phyloP scores from a whole-genome alignment of 2,113 vertebrate species.

The Pedetes capensis region DNA sequence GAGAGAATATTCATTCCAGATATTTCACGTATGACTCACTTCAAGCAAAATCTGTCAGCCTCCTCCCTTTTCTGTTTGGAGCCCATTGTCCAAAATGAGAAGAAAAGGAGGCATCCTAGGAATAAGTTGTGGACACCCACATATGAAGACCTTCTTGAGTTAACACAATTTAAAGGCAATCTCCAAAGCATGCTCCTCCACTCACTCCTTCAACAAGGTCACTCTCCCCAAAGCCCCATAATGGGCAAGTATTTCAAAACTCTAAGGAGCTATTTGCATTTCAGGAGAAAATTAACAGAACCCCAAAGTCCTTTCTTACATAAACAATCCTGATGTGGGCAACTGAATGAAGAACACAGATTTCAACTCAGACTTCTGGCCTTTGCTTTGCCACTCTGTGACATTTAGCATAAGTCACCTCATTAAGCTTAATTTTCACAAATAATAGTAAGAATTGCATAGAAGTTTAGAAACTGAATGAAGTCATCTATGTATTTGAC shows the following conservation, averaged over 20 bases:
- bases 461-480: background rate
- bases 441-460: background rate
- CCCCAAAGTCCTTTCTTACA: background rate
- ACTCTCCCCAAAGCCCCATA: background rate
- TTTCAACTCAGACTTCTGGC: background rate
- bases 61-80: background rate
- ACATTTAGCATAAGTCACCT: background rate
- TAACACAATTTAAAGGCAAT: background rate
- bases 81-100: background rate
- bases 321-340: background rate
- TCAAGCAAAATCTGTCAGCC: background rate
- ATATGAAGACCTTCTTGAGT: background rate
- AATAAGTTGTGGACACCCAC: background rate
- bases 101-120: background rate
- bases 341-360: background rate
- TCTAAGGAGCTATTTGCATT: background rate
- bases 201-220: background rate
- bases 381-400: background rate
- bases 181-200: background rate
- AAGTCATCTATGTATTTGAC: background rate
- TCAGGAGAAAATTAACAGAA: background rate
- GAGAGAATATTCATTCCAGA: background rate
- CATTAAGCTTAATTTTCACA: background rate
- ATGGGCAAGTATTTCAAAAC: background rate
- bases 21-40: background rate